Evolutionary conservation across 2,888 invertebrate genomes (phyloP), one percentile per base, ranked within the genome.

Genomic region (Linyphia triangularis): DNA sequence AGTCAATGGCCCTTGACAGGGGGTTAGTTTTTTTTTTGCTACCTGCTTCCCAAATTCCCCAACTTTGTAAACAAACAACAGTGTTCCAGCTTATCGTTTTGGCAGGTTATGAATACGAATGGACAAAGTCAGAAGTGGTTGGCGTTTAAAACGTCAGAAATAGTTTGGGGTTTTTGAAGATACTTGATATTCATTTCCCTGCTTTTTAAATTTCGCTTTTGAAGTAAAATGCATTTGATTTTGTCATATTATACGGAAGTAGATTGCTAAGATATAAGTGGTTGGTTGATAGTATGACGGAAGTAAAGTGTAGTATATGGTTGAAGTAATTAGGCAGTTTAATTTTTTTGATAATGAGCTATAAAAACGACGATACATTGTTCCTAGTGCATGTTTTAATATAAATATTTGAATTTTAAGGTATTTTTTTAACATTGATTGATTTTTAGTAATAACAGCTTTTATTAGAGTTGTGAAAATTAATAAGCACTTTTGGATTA

Each of bases 1-100:
- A 72, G 83, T 73, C 83, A 83, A 73, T 73, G 83, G 72, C 83
- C 83, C 63, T 30, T 63, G 22, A 10, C 37, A 40, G 30, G 57
- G 28, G 22, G 33, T 57, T 7, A 2, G 33, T 26, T 59, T 43
- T 37, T 51, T 13, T n/a, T 51, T 5, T 5, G n/a, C 5, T 16
- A 51, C n/a, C 51, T 51, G 33, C 51, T 13, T 26, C 30, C 65
- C 65, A n/a, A 3, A 16, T 10, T 0, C 3, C 16, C 26, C n/a
- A 59, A 7, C 0, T 26, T 43, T 43, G 70, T 70, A 24, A 43
- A 43, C 70, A 16, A 70, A 70, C 43, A 43, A 24, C 40, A 43
- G 26, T 43, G 33, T 24, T 43, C 26, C 40, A 70, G 70, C 24
- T 70, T 26, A 10, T 26, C n/a, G 16, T 3, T 43, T 24, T 24